Conservation (phyloP, 1,140 invertebrate species). For the Vanessa atalanta region DNA sequence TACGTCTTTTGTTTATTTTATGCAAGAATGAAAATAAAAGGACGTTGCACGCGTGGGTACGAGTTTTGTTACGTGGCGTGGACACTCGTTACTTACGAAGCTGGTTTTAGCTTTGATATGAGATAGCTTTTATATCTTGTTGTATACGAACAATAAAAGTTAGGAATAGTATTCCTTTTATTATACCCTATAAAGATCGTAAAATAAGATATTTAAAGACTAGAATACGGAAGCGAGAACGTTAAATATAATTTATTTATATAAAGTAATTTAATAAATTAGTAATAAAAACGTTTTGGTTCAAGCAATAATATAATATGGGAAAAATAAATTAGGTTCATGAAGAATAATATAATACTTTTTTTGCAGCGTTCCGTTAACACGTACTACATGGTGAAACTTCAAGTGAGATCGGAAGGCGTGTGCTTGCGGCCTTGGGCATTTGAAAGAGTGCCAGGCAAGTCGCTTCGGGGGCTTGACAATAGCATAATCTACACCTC, state of each 20-base stretch:
- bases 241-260: no score
- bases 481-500: slow-evolving; percentile 96
- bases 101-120: slow-evolving; percentile 41
- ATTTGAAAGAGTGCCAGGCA: slow-evolving; percentile 95
- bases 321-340: no score
- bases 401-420: slow-evolving; percentile 94
- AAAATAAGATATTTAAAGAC: background rate
- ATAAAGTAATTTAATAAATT: no score
- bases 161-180: slow-evolving; percentile 9
- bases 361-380: slow-evolving; percentile 87
- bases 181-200: background rate
- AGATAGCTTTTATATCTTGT: slow-evolving; percentile 35
- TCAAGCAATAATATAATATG: no score
- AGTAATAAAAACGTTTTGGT: no score
- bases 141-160: slow-evolving; percentile 21
- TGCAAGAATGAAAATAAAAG: slow-evolving; percentile 46
- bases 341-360: background rate
- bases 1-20: slow-evolving; percentile 46
- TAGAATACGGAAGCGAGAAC: background rate
- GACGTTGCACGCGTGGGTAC: slow-evolving; percentile 36
- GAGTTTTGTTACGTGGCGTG: slow-evolving; percentile 41
- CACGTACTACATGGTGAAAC: slow-evolving; percentile 97
- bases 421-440: slow-evolving; percentile 95
- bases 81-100: slow-evolving; percentile 32
- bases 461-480: slow-evolving; percentile 93